Evolutionary conservation across 2,888 invertebrate species (phyloP), one percentile per base, ranked within the genome.

Genomic region (Nomada flava): DNA sequence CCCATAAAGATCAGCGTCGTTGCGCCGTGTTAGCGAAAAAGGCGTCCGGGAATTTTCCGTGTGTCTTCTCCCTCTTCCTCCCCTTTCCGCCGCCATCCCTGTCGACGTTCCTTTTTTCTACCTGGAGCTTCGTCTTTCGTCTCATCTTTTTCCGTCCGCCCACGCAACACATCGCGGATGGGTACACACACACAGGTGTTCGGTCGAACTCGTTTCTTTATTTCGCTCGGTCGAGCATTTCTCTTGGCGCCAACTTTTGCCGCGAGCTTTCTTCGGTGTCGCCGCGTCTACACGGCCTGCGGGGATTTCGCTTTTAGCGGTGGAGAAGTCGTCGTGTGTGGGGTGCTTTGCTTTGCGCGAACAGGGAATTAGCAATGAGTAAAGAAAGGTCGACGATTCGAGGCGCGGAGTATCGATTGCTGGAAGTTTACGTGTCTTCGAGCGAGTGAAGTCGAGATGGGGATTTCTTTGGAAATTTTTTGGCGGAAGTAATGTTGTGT

Each of bases 1-100:
- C 84, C 87, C 84, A 88, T 88, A 87, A 88, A 88, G 89, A 88
- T 87, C 87, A 81, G 76, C 63, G 73, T 62, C 78, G 80, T 82
- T 10, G 47, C 47, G 84, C 85, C 76, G 67, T 81, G 88, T 87
- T 82, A 87, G 85, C 89, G 89, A 83, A 88, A 88, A 88, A 87
- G 80, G 70, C 83, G 79, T 72, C 76, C 72, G 71, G 78, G 81
- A 80, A 80, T 82, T 88, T 82, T 63, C 80, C 62, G 50, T 69
- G 50, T 67, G 53, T 67, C 69, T 76, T 53, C 44, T 70, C 59
- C 62, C 44, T 44, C 53, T 36, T 47, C n/a, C 36, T 47, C 47
- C 11, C 2, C n/a, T 47, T 47, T 23, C 23, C 53, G 18, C 67
- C 10, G 4, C 9, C 18, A 26, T 20, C 15, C 15, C 23, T 23